Evolutionary conservation across 2,888 invertebrate genomes (phyloP).

Genomic region (Graphium colonna): DNA sequence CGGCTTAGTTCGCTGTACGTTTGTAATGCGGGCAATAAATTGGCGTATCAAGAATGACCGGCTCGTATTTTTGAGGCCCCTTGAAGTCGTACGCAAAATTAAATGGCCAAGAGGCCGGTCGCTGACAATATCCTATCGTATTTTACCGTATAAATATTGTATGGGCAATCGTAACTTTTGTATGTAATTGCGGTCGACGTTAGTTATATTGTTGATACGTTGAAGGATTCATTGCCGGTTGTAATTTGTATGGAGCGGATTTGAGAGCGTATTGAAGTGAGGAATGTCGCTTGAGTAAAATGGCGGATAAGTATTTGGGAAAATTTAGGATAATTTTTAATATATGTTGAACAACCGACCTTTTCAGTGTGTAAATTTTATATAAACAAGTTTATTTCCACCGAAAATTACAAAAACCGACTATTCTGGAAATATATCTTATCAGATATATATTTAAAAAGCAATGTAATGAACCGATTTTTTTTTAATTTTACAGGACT

Average conservation of each 20-base stretch:
- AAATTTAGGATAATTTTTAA: too few species aligned
- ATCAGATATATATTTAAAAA: too few species aligned
- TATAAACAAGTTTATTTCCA: too few species aligned
- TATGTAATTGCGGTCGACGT: slow-evolving; percentile 3
- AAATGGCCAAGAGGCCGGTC: slow-evolving; percentile 24
- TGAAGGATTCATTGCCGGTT: not conserved
- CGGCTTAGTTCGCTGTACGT: slow-evolving; percentile 13
- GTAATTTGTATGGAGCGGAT: not conserved
- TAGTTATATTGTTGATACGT: not conserved
- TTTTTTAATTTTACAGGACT: too few species aligned
- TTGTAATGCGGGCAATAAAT: slow-evolving; percentile 46
- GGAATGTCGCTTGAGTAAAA: too few species aligned
- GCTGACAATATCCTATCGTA: slow-evolving; percentile 24
- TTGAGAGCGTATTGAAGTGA: not conserved
- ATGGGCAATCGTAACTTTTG: not conserved
- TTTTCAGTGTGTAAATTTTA: too few species aligned
- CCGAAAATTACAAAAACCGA: too few species aligned
- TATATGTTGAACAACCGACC: too few species aligned
- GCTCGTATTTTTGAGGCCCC: slow-evolving; percentile 32
- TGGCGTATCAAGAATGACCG: slow-evolving; percentile 44
- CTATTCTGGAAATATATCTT: too few species aligned
- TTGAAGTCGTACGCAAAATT: slow-evolving; percentile 29
- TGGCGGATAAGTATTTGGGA: too few species aligned
- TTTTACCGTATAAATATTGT: slow-evolving; percentile 9
- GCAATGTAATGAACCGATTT: too few species aligned